These are phyloP conservation scores for Perodicticus potto DNA, from an alignment of 2,797 vertebrate genomes.

Conservation along the genomic window DNA sequence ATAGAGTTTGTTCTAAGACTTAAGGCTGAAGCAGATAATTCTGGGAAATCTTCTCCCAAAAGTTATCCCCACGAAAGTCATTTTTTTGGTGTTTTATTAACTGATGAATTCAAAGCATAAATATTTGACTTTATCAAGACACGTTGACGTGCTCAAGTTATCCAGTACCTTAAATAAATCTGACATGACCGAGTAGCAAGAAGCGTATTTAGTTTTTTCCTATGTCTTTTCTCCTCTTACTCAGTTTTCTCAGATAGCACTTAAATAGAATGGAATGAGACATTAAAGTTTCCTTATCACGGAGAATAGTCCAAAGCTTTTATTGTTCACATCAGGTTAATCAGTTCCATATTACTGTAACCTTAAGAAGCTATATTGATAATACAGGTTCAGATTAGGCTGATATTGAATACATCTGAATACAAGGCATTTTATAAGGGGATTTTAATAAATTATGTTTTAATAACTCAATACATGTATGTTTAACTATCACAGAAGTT, in stretches of 20 bases:
- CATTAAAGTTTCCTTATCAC: not conserved
- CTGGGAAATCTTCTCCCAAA: not conserved
- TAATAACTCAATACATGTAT: not conserved
- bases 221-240: not conserved
- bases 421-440: not conserved
- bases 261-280: not conserved
- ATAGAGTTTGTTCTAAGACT: not conserved
- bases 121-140: not conserved
- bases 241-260: not conserved
- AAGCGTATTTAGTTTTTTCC: not conserved
- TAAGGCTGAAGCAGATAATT: not conserved
- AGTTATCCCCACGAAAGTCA: not conserved
- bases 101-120: not conserved
- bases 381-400: not conserved
- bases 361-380: not conserved
- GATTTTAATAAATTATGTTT: conserved; percentile 17
- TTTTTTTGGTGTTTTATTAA: conserved; percentile 27
- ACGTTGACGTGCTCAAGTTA: not conserved
- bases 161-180: not conserved
- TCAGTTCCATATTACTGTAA: not conserved
- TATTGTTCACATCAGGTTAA: not conserved
- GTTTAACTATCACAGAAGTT: not conserved
- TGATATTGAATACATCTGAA: not conserved
- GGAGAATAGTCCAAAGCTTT: not conserved
- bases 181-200: not conserved